Base-by-base conservation (phyloP, 1,140 invertebrate species). In the Drosophila gunungcola region DNA sequence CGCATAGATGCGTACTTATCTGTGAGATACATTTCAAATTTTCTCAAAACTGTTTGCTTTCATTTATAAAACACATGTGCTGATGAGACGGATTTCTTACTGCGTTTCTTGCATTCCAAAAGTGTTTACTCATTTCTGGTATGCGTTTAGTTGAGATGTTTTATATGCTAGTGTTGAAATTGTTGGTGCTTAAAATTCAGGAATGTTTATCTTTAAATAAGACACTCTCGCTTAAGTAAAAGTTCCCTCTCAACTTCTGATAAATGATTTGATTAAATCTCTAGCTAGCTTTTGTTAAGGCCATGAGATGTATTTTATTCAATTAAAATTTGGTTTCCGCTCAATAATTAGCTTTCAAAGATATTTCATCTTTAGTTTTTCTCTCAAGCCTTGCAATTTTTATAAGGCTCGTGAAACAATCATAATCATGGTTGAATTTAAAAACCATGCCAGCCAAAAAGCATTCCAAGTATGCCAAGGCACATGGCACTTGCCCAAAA, bases 391-490 rank as follows among this genome's bases (percentile, higher is more conserved):
- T 21, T 61, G 63, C 36, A 7, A 12, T 9, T 51, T 13, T 3
- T 13, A 9, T 11, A 38, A 3, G 32, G 4, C 53, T 29, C 9
- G n/a, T 12, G 13, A 13, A 46, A 45, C 34, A 51, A 36, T 39
- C 64, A 36, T 70, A 70, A 39, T 69, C 51, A 36, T 46, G 49
- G 34, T 27, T 16, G 52, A 70, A 56, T 16, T 16, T 34, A 69
- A 32, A 60, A 73, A 38, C 69, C 58, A 46, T 72, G 67, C 55
- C 69, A 52, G 56, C 36, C 45, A 52, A 52, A 63, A 49, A 41
- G 25, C 36, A 70, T 54, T 68, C 46, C 60, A 70, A 70, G 52
- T 70, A 70, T 70, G 67, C 52, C 67, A 70, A 34, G 42, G 67
- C 51, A 48, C 21, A 55, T 56, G 67, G 67, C 51, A 70, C 64